Base-by-base conservation (phyloP, 2,888 invertebrate species). In the Rhagonycha lutea region DNA sequence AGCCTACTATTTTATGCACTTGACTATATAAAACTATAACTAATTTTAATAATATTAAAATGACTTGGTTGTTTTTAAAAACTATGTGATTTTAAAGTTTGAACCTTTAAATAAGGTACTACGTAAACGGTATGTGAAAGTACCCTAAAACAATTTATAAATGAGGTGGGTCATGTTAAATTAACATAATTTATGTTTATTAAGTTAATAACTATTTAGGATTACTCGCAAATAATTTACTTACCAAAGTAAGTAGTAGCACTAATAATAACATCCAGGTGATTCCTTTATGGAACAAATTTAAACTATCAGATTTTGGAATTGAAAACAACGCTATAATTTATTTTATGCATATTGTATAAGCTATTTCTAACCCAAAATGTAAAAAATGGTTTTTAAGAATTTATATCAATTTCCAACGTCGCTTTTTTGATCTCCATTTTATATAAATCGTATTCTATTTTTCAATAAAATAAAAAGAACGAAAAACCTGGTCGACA, bases 71-170 rank as follows among this genome's bases (percentile, higher is more conserved):
- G 32, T 32, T 32, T 32, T 12, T 32, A 32, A 32, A n/a, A 32
- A 32, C 32, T 32, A 32, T 32, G 32, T 32, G 32, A 32, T 32
- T 32, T 32, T 24, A 63, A 63, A 63, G 63, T 63, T 63, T 63
- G 7, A 63, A 63, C 63, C 63, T 63, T 63, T 63, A 63, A 32
- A 63, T 63, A 24, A 63, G 63, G 63, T 63, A 23, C 14, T 32
- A 69, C 28, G 69, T 14, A 69, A 28, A 18, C 47, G 69, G 69
- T 69, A 69, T 47, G 47, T 14, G 32, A 69, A 69, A 29, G 69
- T 69, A 69, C 69, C 69, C 47, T 14, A 14, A 69, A 18, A 69
- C 47, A 69, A 32, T 69, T 69, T 69, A 69, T 47, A 63, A 63
- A 63, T 63, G 63, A 63, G 63, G 63, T 63, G 63, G 63, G 63